Percentiles rank a stretch among this genome's conserved stretches.
Conservation (phyloP, 2,888 invertebrate genomes). For the Celastrina argiolus region DNA sequence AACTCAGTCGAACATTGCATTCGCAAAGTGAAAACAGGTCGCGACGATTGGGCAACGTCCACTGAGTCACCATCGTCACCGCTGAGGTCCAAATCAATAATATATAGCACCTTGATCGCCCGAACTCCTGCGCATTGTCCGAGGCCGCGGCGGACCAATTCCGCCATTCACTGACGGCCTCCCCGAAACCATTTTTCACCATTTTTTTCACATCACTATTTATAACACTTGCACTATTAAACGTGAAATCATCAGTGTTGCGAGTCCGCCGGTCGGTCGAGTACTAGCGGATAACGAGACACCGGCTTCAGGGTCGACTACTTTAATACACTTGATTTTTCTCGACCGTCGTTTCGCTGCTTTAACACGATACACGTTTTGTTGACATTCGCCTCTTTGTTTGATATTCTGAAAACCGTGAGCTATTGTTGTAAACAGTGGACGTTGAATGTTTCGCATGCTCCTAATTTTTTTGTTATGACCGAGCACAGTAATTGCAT, state of each 20-base stretch:
- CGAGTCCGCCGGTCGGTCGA: slow-evolving; percentile 31
- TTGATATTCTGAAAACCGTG: slow-evolving; percentile 1
- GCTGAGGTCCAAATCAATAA: slow-evolving; percentile 38
- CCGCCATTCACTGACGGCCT: slow-evolving; percentile 65
- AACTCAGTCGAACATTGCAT: background rate
- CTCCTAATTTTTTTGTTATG: slow-evolving; percentile 19
- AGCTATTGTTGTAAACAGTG: slow-evolving; percentile 9
- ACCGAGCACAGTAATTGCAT: background rate
- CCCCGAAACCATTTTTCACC: slow-evolving; percentile 72
- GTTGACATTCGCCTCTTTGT: slow-evolving; percentile 14
- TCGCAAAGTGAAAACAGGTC: slow-evolving; percentile 20
- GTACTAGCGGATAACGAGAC: slow-evolving; percentile 41
- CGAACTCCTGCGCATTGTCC: slow-evolving; percentile 75
- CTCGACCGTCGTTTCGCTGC: slow-evolving; percentile 12
- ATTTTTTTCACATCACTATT: slow-evolving; percentile 49
- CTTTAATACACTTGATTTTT: slow-evolving; percentile 20
- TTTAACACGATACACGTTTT: background rate
- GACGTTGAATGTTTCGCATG: slow-evolving; percentile 15
- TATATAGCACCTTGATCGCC: slow-evolving; percentile 76
- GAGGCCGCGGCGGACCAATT: slow-evolving; percentile 62
- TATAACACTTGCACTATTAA: slow-evolving; percentile 31
- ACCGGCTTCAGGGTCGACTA: slow-evolving; percentile 70
- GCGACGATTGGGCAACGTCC: slow-evolving; percentile 6
- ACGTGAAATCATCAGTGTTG: slow-evolving; percentile 29
- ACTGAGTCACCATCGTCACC: slow-evolving; percentile 17